phyloP scores from a whole-genome alignment of 2,888 invertebrate genomes.

The Chrysolina haemoptera region DNA sequence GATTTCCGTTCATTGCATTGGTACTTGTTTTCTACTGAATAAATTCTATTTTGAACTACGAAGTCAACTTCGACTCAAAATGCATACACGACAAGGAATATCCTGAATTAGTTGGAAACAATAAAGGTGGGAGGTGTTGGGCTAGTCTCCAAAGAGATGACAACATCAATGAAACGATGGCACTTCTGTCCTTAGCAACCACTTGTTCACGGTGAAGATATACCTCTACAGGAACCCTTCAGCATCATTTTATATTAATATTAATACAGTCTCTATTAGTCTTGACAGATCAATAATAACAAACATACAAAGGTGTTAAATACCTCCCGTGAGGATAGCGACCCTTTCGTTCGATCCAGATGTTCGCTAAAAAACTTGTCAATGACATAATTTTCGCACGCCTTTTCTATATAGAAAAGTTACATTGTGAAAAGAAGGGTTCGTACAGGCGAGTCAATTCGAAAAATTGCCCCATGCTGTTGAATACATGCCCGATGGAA shows the following conservation, averaged over 20 bases:
- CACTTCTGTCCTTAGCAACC: too few relatives aligned
- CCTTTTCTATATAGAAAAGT: conserved; percentile 61
- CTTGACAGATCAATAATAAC: conserved; percentile 52
- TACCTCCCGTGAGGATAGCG: conserved; percentile 49
- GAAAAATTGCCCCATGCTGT: conserved; percentile 53
- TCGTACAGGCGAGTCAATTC: conserved; percentile 57
- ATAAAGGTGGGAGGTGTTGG: too few relatives aligned
- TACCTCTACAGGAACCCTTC: conserved; percentile 7
- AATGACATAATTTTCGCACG: conserved; percentile 66
- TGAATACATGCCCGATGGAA: conserved; percentile 36
- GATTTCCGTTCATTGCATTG: too few relatives aligned
- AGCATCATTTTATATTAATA: conserved; percentile 33
- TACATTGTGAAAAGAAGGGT: conserved; percentile 60
- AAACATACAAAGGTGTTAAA: conserved; percentile 50
- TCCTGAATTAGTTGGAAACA: too few relatives aligned
- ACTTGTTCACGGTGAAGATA: too few relatives aligned
- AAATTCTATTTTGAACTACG: too few relatives aligned
- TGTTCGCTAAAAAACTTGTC: conserved; percentile 57
- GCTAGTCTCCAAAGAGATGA: too few relatives aligned
- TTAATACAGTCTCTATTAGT: conserved; percentile 42
- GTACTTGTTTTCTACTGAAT: too few relatives aligned
- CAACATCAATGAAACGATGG: too few relatives aligned
- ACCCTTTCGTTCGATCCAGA: conserved; percentile 46
- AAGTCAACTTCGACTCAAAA: too few relatives aligned
- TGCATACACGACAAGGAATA: too few relatives aligned